phyloP scores from a whole-genome alignment of 2,888 invertebrate species.

The Chelonus formosanus region DNA sequence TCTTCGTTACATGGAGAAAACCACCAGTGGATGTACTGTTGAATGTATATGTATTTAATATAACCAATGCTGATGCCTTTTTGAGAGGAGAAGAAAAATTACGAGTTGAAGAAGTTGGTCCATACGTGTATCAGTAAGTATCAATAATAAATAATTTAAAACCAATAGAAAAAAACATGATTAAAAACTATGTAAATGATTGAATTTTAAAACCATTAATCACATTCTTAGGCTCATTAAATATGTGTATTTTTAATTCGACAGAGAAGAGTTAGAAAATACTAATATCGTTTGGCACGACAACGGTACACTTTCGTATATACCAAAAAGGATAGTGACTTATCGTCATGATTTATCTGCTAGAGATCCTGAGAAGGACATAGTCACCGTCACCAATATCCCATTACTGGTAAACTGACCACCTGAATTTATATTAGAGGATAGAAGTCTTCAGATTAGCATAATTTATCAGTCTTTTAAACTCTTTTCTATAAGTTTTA shows the following conservation, averaged over 20 bases:
- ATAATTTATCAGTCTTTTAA: too few relatives aligned
- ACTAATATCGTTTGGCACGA: conserved; percentile 72
- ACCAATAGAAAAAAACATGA: not conserved
- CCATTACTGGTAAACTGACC: conserved; percentile 73
- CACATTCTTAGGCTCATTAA: too few relatives aligned
- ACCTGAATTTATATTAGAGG: too few relatives aligned
- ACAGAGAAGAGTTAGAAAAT: conserved; percentile 76
- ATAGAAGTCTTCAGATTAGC: too few relatives aligned
- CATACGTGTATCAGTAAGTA: conserved; percentile 83
- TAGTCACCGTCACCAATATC: conserved; percentile 75
- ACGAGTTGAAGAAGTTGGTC: conserved; percentile 78
- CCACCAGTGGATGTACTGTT: conserved; percentile 75
- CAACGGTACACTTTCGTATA: conserved; percentile 74
- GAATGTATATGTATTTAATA: conserved; percentile 78
- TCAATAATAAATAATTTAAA: conserved; percentile 10
- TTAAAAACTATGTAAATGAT: too few relatives aligned
- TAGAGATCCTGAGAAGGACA: conserved; percentile 71
- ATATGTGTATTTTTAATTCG: not conserved
- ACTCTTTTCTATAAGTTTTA: not conserved
- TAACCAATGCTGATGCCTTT: conserved; percentile 80
- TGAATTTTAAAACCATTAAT: too few relatives aligned
- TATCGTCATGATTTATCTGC: conserved; percentile 74
- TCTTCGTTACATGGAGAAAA: conserved; percentile 71
- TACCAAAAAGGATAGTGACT: conserved; percentile 69
- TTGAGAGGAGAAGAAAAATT: conserved; percentile 74